Evolutionary conservation across 2,888 invertebrate species (phyloP).

Genomic region (Himalopsyche kuldschensis): DNA sequence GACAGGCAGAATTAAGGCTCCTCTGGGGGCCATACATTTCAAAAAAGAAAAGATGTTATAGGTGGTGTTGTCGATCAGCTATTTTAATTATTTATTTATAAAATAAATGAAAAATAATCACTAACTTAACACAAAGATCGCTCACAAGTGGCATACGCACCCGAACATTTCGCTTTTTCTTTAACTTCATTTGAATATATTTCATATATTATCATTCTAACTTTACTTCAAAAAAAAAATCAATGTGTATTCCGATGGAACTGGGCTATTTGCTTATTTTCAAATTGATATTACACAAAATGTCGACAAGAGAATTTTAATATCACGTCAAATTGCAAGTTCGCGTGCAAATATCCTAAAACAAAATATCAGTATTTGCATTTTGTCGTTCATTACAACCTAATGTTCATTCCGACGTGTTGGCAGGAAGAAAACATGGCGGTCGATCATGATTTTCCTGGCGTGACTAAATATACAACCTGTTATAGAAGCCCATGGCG

Average conservation of each 20-base stretch:
- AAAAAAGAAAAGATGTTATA: too few species aligned
- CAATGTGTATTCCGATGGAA: not conserved
- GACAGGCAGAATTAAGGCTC: too few species aligned
- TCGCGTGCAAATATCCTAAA: constrained; percentile 17
- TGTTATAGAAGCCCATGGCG: not conserved
- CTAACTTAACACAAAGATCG: too few species aligned
- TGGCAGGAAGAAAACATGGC: constrained; percentile 7
- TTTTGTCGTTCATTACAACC: not conserved
- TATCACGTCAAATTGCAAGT: constrained; percentile 25
- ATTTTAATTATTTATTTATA: too few species aligned
- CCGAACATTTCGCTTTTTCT: too few species aligned
- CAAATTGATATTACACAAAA: constrained; percentile 1
- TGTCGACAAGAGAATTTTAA: constrained; percentile 12
- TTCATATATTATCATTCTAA: too few species aligned
- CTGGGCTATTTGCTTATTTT: not conserved
- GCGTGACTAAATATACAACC: not conserved
- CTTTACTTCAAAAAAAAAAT: too few species aligned
- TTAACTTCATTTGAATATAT: too few species aligned
- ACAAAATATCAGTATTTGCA: constrained; percentile 7
- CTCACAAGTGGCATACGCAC: too few species aligned
- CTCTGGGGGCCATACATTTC: too few species aligned
- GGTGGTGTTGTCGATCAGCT: too few species aligned
- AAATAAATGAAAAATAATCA: too few species aligned
- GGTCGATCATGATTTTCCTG: not conserved
- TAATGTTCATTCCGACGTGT: not conserved